These are phyloP conservation scores for Cerastis leucographa DNA, from an alignment of 2,888 invertebrate species.

Conservation along the genomic window DNA sequence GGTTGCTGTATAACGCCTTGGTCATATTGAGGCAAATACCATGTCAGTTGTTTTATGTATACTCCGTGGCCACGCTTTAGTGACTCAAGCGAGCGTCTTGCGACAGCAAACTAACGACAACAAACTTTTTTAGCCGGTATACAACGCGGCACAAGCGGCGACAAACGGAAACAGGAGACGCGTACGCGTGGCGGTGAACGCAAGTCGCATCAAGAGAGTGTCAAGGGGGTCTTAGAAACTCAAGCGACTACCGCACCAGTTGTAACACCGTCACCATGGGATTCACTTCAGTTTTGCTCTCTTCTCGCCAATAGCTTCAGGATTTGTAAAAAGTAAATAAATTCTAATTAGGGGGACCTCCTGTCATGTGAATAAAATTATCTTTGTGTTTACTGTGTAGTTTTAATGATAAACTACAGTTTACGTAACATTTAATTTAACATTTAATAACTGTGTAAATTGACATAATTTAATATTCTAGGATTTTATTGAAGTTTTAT, in stretches of 20 bases:
- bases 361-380: background rate
- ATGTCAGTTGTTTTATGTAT: background rate
- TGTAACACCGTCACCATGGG: background rate
- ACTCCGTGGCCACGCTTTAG: background rate
- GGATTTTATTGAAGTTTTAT: conserved; percentile 14
- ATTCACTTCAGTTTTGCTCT: background rate
- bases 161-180: background rate
- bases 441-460: background rate
- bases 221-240: background rate
- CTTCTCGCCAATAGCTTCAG: background rate
- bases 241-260: background rate
- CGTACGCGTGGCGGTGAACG: background rate
- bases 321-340: conserved; percentile 6
- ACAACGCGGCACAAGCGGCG: background rate
- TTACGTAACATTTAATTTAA: background rate
- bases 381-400: background rate
- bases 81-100: background rate
- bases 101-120: too few species aligned
- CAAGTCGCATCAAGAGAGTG: background rate
- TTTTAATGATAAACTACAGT: background rate
- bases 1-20: conserved; percentile 5
- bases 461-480: background rate
- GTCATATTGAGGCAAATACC: background rate
- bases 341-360: background rate
- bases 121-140: too few species aligned